Evolutionary conservation across 2,113 vertebrate species (phyloP), one percentile per base, ranked within the genome.

Genomic region (Pionites leucogaster): DNA sequence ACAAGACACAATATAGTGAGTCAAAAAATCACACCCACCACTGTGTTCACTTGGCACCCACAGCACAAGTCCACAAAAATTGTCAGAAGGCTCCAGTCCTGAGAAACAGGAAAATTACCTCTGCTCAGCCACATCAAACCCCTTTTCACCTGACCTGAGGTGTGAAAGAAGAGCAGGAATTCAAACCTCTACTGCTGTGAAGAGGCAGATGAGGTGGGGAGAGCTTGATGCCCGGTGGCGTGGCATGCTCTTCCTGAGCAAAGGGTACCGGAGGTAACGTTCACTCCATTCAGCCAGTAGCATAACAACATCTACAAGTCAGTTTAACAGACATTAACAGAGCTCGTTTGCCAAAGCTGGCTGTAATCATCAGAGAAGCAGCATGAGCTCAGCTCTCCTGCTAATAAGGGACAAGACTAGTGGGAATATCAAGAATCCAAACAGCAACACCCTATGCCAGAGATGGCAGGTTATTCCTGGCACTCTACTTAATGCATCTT

Each of bases 191-290:
- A 55, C 42, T 67, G 77, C 41, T 5, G 1, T 11, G 31, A 50
- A 60, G 68, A 86, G 81, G 35, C 0, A 0, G 39, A 28, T 0
- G 3, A 81, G 50, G 60, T 17, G 4, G 2, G 57, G 17, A 64
- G 27, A 84, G 33, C 3, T 7, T 42, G 53, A 35, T 3, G 2
- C 18, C 2, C 0, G 0, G 42, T 20, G 17, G 41, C 39, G 22
- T 5, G 20, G 28, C 59, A 25, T 0, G 0, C 5, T 82, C 29
- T n/a, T 62, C 44, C 19, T 1, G 2, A 95, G 65, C 10, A 2
- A n/a, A 81, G 80, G 68, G 59, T 81, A 70, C 41, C 2, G 17
- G 29, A 69, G 53, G 80, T 29, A 86, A 79, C 1, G 0, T 22
- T 46, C 42, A 49, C 15, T 23, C 13, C 2, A 46, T 59, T 9